Conservation (phyloP, 2,113 vertebrate species). For the Dipodomys ordii region DNA sequence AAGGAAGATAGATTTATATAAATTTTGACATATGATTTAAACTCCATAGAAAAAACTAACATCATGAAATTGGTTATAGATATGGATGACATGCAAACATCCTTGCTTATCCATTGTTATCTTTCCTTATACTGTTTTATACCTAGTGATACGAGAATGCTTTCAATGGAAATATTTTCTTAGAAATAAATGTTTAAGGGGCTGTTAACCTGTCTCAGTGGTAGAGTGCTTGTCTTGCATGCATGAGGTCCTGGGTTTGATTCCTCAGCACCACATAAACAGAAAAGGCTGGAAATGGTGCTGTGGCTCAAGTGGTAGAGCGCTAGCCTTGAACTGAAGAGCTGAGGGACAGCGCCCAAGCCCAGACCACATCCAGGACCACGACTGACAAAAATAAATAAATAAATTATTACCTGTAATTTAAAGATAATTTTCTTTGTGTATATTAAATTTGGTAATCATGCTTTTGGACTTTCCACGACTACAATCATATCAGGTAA, state of each 20-base stretch:
- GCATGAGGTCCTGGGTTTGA: no score
- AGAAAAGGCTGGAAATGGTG: no score
- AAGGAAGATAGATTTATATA: background rate
- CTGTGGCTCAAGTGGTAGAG: no score
- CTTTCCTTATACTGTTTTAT: background rate
- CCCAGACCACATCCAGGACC: no score
- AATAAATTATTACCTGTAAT: background rate
- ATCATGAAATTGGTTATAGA: background rate
- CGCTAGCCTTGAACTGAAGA: no score
- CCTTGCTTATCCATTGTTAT: background rate
- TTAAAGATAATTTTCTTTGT: background rate
- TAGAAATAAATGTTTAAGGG: background rate
- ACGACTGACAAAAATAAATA: no score
- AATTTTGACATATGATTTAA: constrained; percentile 18
- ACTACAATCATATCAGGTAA: no score
- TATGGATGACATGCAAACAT: background rate
- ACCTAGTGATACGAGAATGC: background rate
- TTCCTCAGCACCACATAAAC: no score
- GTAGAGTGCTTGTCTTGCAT: no score
- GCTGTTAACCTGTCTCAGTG: no score
- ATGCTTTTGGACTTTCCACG: no score
- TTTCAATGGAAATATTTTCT: background rate
- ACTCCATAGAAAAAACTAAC: background rate
- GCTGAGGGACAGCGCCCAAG: no score
- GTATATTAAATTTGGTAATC: background rate